Conservation (phyloP, 2,113 vertebrate species). For the Sylvietta virens region DNA sequence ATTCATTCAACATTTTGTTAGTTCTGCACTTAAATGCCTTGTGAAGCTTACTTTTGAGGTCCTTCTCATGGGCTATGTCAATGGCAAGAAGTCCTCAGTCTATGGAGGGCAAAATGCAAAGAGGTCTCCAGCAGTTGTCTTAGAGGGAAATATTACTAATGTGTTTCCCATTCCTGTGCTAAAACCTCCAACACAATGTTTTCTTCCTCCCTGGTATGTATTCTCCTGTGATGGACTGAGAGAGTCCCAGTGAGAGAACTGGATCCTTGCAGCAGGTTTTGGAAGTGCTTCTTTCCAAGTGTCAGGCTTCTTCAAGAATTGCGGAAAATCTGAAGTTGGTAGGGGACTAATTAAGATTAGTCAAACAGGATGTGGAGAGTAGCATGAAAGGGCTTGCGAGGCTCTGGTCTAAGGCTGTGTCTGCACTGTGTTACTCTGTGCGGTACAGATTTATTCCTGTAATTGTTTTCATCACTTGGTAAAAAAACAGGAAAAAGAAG, state of each 20-base stretch:
- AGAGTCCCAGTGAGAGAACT: not conserved
- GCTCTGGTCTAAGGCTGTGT: not conserved
- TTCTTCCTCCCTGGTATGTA: not conserved
- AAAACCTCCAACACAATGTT: not conserved
- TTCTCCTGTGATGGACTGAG: not conserved
- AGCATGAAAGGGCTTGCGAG: not conserved
- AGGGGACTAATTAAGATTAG: slow-evolving; percentile 14
- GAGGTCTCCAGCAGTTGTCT: not conserved
- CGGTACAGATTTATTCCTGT: not conserved
- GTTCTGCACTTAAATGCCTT: slow-evolving; percentile 23
- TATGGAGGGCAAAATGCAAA: not conserved
- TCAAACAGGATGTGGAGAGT: slow-evolving; percentile 36
- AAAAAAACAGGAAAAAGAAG: not conserved
- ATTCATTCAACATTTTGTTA: slow-evolving; percentile 59
- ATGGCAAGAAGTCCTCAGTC: not conserved
- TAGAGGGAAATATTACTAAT: not conserved
- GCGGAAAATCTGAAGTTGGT: not conserved
- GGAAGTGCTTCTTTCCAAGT: not conserved
- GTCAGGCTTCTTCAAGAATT: not conserved
- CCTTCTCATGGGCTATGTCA: not conserved
- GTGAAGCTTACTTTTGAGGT: slow-evolving; percentile 8
- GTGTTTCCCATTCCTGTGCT: not conserved
- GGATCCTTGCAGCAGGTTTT: not conserved
- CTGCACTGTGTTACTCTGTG: slow-evolving; percentile 5
- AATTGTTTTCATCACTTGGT: not conserved